Evolutionary conservation across 2,888 invertebrate genomes (phyloP).

Genomic region (Apotomis betuletana): DNA sequence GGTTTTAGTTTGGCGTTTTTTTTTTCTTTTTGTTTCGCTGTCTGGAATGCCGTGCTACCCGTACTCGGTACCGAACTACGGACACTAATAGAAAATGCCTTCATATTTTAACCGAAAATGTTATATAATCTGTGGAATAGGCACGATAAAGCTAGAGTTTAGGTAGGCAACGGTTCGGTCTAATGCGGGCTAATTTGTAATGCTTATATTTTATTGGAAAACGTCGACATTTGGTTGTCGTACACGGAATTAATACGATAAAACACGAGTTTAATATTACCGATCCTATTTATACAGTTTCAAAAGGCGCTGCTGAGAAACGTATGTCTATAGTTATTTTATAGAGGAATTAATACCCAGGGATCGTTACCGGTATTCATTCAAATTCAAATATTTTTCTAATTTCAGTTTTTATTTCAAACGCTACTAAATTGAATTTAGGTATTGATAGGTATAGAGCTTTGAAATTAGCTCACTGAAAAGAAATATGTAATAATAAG

Average conservation of each 20-base stretch:
- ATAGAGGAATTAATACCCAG: too few species aligned
- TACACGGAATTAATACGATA: constrained; percentile 3
- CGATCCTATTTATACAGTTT: constrained; percentile 5
- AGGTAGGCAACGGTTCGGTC: neutral
- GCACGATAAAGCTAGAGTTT: constrained; percentile 13
- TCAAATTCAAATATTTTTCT: too few species aligned
- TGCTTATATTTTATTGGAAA: constrained; percentile 15
- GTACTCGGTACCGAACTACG: constrained; percentile 26
- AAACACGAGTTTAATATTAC: neutral
- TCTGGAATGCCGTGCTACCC: constrained; percentile 18
- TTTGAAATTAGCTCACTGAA: too few species aligned
- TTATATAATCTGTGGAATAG: constrained; percentile 10
- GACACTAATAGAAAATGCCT: constrained; percentile 16
- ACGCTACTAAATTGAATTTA: too few species aligned
- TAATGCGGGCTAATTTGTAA: constrained; percentile 23
- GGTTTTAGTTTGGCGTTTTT: neutral
- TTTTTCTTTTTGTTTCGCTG: constrained; percentile 8
- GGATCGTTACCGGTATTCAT: too few species aligned
- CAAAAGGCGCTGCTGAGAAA: too few species aligned
- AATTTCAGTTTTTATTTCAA: too few species aligned
- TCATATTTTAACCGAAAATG: constrained; percentile 13
- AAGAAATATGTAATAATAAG: too few species aligned
- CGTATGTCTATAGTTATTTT: too few species aligned
- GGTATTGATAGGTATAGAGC: too few species aligned
- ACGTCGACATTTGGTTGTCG: neutral